Evolutionary conservation across 2,888 invertebrate species (phyloP).

Genomic region (Sinhomidia bicolor): DNA sequence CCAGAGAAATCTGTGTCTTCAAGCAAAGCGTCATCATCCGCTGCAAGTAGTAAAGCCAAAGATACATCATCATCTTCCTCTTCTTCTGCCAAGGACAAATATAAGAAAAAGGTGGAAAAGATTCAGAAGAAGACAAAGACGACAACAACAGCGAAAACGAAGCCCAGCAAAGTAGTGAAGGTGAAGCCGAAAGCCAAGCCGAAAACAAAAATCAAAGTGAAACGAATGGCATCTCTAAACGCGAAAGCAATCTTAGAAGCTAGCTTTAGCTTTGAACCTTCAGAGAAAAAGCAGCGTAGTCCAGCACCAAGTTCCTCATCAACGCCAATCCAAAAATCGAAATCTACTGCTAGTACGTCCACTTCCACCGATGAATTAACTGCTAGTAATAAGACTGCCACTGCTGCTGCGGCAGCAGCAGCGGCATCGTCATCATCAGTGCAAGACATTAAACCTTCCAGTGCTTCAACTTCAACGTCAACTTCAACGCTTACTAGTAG

Average conservation of each 20-base stretch:
- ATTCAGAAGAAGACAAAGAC: too few relatives aligned
- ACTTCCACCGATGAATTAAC: constrained; percentile 34
- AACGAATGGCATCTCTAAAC: constrained; percentile 78
- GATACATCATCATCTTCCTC: neutral
- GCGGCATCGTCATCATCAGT: too few relatives aligned
- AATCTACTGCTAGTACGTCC: neutral
- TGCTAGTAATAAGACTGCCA: constrained; percentile 26
- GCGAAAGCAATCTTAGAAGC: constrained; percentile 79
- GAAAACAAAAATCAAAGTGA: constrained; percentile 75
- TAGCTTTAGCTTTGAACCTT: constrained; percentile 77
- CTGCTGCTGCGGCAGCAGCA: too few relatives aligned
- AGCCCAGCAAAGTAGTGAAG: constrained; percentile 43
- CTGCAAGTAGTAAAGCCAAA: constrained; percentile 51
- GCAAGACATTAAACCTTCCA: constrained; percentile 52
- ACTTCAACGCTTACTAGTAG: constrained; percentile 26
- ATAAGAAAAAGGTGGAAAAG: constrained; percentile 23
- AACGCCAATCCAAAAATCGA: neutral
- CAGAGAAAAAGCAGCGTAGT: constrained; percentile 75
- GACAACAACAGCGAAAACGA: constrained; percentile 5
- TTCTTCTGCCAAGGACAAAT: constrained; percentile 12
- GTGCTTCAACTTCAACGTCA: neutral
- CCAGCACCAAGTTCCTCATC: constrained; percentile 72
- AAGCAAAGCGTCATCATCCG: constrained; percentile 8
- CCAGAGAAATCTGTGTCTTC: constrained; percentile 40
- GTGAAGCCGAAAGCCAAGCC: constrained; percentile 74